phyloP scores from a whole-genome alignment of 2,888 invertebrate species.

The Cephus spinipes region DNA sequence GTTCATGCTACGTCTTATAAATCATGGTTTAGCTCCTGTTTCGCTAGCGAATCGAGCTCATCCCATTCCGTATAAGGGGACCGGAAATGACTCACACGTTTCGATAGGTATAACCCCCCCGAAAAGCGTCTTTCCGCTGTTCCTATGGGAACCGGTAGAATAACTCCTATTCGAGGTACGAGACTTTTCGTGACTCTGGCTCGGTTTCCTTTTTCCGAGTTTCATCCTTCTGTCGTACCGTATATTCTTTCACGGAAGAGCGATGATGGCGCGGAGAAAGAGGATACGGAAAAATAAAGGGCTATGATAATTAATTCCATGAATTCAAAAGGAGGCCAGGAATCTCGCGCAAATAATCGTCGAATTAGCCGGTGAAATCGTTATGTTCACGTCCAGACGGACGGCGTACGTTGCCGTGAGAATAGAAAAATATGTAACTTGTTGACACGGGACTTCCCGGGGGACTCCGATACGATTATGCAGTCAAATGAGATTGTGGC shows the following conservation, averaged over 20 bases:
- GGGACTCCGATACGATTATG: slow-evolving; percentile 62
- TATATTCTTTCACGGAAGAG: background rate
- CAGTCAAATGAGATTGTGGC: slow-evolving; percentile 67
- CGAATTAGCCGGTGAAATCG: background rate
- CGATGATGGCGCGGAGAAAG: background rate
- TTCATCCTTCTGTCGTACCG: background rate
- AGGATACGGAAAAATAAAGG: background rate
- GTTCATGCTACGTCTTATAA: slow-evolving; percentile 45
- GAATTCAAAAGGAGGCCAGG: background rate
- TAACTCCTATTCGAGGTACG: background rate
- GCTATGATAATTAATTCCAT: background rate
- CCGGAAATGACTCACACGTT: background rate
- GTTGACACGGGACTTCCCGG: slow-evolving; percentile 61
- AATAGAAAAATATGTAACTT: slow-evolving; percentile 62
- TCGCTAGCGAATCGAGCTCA: slow-evolving; percentile 16
- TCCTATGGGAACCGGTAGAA: background rate
- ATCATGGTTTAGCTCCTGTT: slow-evolving; percentile 50
- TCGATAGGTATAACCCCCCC: background rate
- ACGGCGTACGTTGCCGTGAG: slow-evolving; percentile 2
- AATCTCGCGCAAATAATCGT: background rate
- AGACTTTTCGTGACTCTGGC: background rate
- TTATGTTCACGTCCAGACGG: background rate
- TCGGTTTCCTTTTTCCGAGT: background rate
- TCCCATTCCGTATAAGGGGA: background rate
- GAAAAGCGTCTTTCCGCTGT: background rate